Base-by-base conservation (phyloP, 2,888 invertebrate species). In the Dryococelus australis region DNA sequence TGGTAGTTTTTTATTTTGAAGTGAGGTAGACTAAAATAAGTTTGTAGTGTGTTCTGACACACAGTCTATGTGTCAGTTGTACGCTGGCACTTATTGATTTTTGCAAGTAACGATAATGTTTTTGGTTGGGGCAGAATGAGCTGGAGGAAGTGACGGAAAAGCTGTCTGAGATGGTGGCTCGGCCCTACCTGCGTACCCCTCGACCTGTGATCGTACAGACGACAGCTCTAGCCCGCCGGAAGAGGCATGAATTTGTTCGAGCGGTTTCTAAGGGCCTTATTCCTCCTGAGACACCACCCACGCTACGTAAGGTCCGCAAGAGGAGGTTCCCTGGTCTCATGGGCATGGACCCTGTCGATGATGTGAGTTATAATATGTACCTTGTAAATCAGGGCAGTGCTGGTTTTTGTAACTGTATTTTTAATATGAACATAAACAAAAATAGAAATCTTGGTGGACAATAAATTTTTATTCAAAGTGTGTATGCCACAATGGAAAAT, bases 141-240 rank as follows among this genome's bases (percentile, higher is more conserved):
- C 91, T 95, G 84, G 95, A 95, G 91, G 95, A 95, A 90, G 94
- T 94, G 26, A 95, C 95, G 1, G 95, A 95, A 91, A 94, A 94
- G 89, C 91, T 95, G 84, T 95, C 95, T 26, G 95, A 95, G 91
- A 95, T 95, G 94, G 94, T 89, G 53, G 95, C 95, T 13, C 92
- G 95, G 27, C 94, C 95, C 0, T 95, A 95, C 91, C 91, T 95
- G 83, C 92, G 94, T 85, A 95, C 95, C 24, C 95, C 95, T 0
- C 93, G 95, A 88, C 92, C 93, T 87, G 94, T 94, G 89, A 95
- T 95, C 89, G 93, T 95, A 47, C 94, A 95, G 91, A 94, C 95
- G 80, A 94, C 95, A 26, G 93, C 93, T 83, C 92, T 94, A 87
- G 94, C 95, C 9, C 93, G 94, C 89, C 92, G 95, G 88, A 95